Evolutionary conservation across 2,797 vertebrate species (phyloP).

Genomic region (Pseudochaenichthys georgianus): DNA sequence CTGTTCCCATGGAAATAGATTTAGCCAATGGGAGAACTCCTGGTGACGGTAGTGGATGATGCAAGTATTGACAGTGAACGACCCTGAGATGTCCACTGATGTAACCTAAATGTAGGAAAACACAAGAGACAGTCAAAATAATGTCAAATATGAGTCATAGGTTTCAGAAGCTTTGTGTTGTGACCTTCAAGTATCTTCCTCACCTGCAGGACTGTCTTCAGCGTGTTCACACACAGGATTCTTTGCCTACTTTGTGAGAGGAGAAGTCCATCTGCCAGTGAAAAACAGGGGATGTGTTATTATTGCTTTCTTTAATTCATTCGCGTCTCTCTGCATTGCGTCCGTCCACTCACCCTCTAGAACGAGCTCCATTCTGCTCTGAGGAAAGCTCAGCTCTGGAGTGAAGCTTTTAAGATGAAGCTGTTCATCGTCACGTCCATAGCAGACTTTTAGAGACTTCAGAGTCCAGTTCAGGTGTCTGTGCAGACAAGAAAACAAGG

Average conservation of each 20-base stretch:
- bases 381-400: constrained; percentile 90
- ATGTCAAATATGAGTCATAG: background rate
- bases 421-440: constrained; percentile 89
- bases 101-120: constrained; percentile 86
- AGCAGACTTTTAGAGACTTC: constrained; percentile 91
- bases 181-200: constrained; percentile 10
- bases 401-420: constrained; percentile 91
- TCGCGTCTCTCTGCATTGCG: constrained; percentile 1
- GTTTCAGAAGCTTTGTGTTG: constrained; percentile 2
- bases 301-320: constrained; percentile 2
- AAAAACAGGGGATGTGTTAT: constrained; percentile 24
- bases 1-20: constrained; percentile 89
- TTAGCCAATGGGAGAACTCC: constrained; percentile 96
- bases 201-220: constrained; percentile 92
- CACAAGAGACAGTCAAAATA: background rate
- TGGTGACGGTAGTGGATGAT: constrained; percentile 98
- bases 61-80: constrained; percentile 92
- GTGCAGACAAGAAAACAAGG: constrained; percentile 11
- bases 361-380: constrained; percentile 91
- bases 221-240: constrained; percentile 93
- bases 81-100: constrained; percentile 90
- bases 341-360: constrained; percentile 88
- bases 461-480: constrained; percentile 97
- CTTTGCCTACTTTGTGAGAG: constrained; percentile 97
- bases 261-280: constrained; percentile 91